Evolutionary conservation across 2,113 vertebrate species (phyloP), one percentile per base, ranked within the genome.

Genomic region (Falco punctatus): DNA sequence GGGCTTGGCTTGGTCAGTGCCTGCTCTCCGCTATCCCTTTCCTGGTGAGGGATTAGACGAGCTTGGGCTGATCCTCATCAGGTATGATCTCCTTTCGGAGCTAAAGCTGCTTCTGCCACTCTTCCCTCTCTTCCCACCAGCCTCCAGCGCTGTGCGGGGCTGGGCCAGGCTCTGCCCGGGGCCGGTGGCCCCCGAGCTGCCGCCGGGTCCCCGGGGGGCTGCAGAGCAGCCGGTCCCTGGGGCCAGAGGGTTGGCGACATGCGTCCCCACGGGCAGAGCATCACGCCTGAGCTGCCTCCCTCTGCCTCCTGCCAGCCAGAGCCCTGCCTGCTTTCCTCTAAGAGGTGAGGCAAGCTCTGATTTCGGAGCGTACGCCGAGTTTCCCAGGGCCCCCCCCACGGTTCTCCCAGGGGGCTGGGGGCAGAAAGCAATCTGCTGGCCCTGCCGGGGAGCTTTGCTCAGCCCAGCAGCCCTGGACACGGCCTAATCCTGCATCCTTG

Each of bases 31-130:
- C 92, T 90, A 52, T 90, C 89, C 40, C 92, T 85, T 74, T 96
- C 92, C 83, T 44, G 59, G 11, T 13, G 26, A 16, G n/a, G 79
- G 86, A 94, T 96, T 92, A 92, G 86, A 66, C 7, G 79, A 23
- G 86, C 92, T 90, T 6, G 82, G 74, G 55, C 70, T 92, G 89
- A 95, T 61, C 94, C 89, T 88, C 89, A 48, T 90, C 92, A 79
- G 92, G 89, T 88, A 58, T 79, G 86, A 92, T 95, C 82, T n/a
- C 72, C 48, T 81, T 7, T 33, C 65, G 16, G 66, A 66, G 82
- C 65, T 70, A 57, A 88, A 90, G 86, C 95, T 28, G 89, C 79
- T 85, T 26, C 86, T 61, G 89, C 73, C 94, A 3, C n/a, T 84
- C 65, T 70, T 66, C 46, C 32, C 35, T 35, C 38, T 12, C 27